A percentile compares a stretch with the other conserved stretches of the same genome.
Conservation (phyloP, 1,140 invertebrate species). For the Drosophila melanica region DNA sequence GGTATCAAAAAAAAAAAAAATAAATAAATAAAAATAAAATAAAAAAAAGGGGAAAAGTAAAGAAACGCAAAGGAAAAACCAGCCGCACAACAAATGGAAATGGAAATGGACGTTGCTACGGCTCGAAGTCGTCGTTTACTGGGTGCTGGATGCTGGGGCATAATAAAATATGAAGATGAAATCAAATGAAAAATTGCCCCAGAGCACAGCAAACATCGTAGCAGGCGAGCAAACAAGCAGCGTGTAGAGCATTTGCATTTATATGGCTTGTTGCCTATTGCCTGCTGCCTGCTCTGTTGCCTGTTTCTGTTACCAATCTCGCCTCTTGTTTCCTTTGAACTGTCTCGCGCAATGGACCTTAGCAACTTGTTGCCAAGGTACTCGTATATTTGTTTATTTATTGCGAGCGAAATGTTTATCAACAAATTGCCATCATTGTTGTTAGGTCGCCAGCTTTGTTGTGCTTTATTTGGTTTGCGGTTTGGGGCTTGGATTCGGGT, state of each 20-base stretch:
- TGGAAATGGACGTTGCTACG: constrained; percentile 61
- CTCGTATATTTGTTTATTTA: constrained; percentile 81
- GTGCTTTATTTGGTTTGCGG: constrained; percentile 25
- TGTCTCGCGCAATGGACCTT: constrained; percentile 44
- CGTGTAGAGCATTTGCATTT: constrained; percentile 76
- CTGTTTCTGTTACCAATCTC: constrained; percentile 28
- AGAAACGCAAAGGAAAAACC: constrained; percentile 47
- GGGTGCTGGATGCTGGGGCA: constrained; percentile 42
- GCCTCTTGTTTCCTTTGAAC: constrained; percentile 27
- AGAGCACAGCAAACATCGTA: constrained; percentile 60
- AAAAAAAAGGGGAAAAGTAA: constrained; percentile 18
- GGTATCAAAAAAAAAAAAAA: constrained; percentile 63
- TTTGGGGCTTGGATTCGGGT: constrained; percentile 7
- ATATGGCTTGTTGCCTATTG: constrained; percentile 59
- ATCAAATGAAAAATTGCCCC: constrained; percentile 83
- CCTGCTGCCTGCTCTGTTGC: constrained; percentile 2
- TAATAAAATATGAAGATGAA: constrained; percentile 83
- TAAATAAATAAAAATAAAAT: no score
- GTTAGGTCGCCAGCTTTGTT: constrained; percentile 37
- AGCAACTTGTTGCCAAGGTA: constrained; percentile 63
- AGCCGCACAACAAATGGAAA: constrained; percentile 44
- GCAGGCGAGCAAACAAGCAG: constrained; percentile 64
- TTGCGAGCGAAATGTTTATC: constrained; percentile 83
- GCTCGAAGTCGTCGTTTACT: neutral
- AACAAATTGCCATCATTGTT: constrained; percentile 83